These are phyloP conservation scores for Campylorhamphus procurvoides DNA, from an alignment of 2,113 vertebrate species.

Conservation along the genomic window DNA sequence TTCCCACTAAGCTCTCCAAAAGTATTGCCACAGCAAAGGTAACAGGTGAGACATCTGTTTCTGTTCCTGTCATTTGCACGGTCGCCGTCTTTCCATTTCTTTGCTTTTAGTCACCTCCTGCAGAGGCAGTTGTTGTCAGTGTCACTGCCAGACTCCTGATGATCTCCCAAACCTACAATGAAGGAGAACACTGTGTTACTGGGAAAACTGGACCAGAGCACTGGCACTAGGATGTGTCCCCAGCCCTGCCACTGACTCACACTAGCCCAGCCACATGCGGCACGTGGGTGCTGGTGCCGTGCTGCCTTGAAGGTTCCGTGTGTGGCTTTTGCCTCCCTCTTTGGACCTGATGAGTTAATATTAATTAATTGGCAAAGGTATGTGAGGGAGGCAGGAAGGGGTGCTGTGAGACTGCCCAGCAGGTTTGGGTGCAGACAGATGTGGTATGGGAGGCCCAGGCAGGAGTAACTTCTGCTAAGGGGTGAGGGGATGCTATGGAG, in stretches of 20 bases:
- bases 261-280: fast-evolving
- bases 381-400: background rate
- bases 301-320: background rate
- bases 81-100: background rate
- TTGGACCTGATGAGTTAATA: background rate
- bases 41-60: background rate
- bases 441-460: background rate
- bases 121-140: background rate
- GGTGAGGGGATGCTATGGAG: background rate
- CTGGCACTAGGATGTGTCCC: background rate
- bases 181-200: background rate
- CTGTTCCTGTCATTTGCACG: background rate
- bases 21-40: background rate
- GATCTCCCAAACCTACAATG: constrained; percentile 12
- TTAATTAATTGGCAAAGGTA: background rate
- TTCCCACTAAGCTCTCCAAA: background rate
- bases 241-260: background rate
- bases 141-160: background rate
- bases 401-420: background rate
- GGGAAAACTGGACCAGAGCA: background rate
- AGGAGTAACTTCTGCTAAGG: background rate
- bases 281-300: fast-evolving
- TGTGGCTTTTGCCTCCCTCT: background rate
- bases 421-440: background rate
- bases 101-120: background rate